phyloP scores from a whole-genome alignment of 2,113 vertebrate genomes.

The Pleuronectes platessa region DNA sequence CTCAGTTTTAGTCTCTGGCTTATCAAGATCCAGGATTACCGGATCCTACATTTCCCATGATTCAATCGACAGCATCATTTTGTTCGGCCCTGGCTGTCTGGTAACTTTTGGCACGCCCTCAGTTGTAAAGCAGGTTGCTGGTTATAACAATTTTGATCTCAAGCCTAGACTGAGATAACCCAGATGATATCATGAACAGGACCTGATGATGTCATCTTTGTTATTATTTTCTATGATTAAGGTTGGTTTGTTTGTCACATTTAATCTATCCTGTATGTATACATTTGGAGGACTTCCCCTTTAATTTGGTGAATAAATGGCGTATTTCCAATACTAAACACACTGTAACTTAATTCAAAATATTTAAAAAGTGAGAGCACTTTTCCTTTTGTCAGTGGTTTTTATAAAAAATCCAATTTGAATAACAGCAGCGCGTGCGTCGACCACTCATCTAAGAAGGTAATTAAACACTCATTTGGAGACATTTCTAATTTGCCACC shows the following conservation, averaged over 20 bases:
- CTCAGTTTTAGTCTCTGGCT: too few species aligned
- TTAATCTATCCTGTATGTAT: too few species aligned
- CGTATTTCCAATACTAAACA: background rate
- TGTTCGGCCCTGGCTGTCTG: too few species aligned
- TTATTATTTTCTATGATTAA: background rate
- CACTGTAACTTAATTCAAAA: background rate
- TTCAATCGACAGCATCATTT: too few species aligned
- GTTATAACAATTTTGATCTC: too few species aligned
- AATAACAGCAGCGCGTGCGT: background rate
- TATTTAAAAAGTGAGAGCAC: background rate
- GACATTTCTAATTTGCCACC: conserved; percentile 26
- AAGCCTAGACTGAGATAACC: background rate
- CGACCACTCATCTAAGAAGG: conserved; percentile 9
- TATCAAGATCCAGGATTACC: too few species aligned
- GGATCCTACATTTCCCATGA: too few species aligned
- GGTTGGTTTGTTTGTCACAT: background rate
- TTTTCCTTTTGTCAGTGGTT: background rate
- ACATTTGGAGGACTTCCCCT: too few species aligned
- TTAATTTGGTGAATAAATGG: background rate
- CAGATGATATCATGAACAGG: background rate
- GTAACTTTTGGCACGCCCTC: too few species aligned
- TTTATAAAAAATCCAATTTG: conserved; percentile 1
- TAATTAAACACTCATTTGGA: conserved; percentile 31
- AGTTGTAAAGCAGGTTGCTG: too few species aligned
- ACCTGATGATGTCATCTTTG: background rate